Base-by-base conservation (phyloP, 2,797 vertebrate genomes). In the Brachymystax lenok region DNA sequence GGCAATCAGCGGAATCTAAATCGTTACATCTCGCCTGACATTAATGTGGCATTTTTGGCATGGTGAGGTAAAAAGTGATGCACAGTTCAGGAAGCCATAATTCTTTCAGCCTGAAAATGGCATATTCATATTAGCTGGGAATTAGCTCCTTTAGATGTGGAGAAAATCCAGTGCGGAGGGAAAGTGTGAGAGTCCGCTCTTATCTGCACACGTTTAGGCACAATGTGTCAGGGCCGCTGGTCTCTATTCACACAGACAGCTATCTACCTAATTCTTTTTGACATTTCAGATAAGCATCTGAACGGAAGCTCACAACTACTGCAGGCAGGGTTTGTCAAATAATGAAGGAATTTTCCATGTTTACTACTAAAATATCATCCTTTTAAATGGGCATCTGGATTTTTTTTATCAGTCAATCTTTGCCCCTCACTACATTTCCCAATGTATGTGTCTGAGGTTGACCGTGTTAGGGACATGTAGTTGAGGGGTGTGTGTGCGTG, bases 41-140 rank as follows among this genome's bases (percentile, higher is more conserved):
- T 95, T 95, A 94, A 88, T 84, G 87, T 95, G 94, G 93, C 93
- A 95, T 95, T 95, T 95, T 95, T 95, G 92, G 88, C 82, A 81
- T 90, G 88, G 92, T 89, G 17, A 91, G 90, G 90, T 89, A 90
- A 88, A 78, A 81, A 92, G 90, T 77, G 90, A 83, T 54, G 85
- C 88, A 85, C 85, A 83, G 90, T 93, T 93, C 89, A 88, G 63
- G 73, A 82, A 89, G 88, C 86, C 82, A 85, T 88, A 88, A 87
- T 92, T 91, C 91, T 88, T 84, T 74, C 83, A 71, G 84, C 74
- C 82, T 27, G 80, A 81, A 88, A 90, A 80, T 90, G 90, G 87
- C 91, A 92, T 93, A 94, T 94, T 94, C 90, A 95, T 93, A 93
- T 94, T 93, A 92, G 88, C 76, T 74, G 84, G 85, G 94, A 94